A percentile compares a stretch with the other conserved stretches of the same genome.
These are phyloP conservation scores for Campopleginae sp. DNA, from an alignment of 2,888 invertebrate species.

Conservation along the genomic window DNA sequence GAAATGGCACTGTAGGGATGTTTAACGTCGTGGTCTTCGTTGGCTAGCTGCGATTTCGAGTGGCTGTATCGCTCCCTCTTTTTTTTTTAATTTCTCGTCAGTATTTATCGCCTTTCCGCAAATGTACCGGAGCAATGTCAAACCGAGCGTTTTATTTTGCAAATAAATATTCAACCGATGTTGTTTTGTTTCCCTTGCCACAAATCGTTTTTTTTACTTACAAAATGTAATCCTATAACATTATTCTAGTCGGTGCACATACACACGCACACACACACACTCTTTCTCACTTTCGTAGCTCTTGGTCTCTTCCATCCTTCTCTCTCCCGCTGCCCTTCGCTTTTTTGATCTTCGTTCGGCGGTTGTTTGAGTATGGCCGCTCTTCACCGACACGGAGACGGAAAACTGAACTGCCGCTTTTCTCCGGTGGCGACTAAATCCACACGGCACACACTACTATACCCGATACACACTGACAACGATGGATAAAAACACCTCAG, in stretches of 20 bases:
- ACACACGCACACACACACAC: constrained; percentile 29
- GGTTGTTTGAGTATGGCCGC: constrained; percentile 82
- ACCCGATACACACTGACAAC: neutral
- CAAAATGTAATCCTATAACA: constrained; percentile 41
- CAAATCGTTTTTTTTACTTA: constrained; percentile 32
- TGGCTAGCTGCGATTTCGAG: constrained; percentile 43
- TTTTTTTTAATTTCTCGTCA: constrained; percentile 19
- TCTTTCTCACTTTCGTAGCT: constrained; percentile 41
- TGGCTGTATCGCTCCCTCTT: constrained; percentile 35
- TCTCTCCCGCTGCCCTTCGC: constrained; percentile 36
- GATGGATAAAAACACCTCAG: constrained; percentile 35
- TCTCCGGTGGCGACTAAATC: constrained; percentile 13
- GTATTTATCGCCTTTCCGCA: constrained; percentile 20
- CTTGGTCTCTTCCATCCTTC: constrained; percentile 44
- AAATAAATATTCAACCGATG: neutral
- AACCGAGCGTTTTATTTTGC: constrained; percentile 45
- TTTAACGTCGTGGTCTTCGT: constrained; percentile 38
- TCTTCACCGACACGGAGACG: constrained; percentile 33
- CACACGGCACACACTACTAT: constrained; percentile 29
- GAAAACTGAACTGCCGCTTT: constrained; percentile 32
- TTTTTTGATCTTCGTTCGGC: constrained; percentile 74
- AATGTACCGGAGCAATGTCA: constrained; percentile 32
- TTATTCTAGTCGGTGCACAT: constrained; percentile 39
- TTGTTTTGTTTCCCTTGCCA: constrained; percentile 38
- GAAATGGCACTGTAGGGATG: constrained; percentile 35